Evolutionary conservation across 2,797 vertebrate genomes (phyloP).

Genomic region (Sebastes dallii): DNA sequence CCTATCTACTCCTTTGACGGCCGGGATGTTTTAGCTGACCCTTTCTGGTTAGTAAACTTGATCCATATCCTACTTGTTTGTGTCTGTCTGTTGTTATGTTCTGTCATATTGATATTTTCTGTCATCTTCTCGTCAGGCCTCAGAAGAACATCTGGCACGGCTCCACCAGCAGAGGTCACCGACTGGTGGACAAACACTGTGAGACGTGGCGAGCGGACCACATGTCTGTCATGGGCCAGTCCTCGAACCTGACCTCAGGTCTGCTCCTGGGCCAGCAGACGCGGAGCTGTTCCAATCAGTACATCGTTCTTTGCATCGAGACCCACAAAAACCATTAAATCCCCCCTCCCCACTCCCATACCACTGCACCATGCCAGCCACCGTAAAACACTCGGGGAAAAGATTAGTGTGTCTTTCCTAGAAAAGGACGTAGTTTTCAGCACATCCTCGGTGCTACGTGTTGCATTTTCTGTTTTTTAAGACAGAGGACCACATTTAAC

Average conservation of each 20-base stretch:
- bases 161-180: slow-evolving; percentile 84
- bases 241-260: slow-evolving; percentile 87
- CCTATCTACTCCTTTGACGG: slow-evolving; percentile 97
- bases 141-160: slow-evolving; percentile 95
- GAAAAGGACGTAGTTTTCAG: not conserved
- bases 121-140: slow-evolving; percentile 80
- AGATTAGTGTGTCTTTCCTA: slow-evolving; percentile 14
- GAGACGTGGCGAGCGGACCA: slow-evolving; percentile 90
- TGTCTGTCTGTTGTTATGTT: not conserved
- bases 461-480: slow-evolving; percentile 29
- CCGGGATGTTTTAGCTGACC: slow-evolving; percentile 89
- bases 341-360: not conserved
- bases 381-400: slow-evolving; percentile 10
- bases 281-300: slow-evolving; percentile 89
- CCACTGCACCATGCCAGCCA: slow-evolving; percentile 17
- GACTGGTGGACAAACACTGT: slow-evolving; percentile 90
- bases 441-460: slow-evolving; percentile 36
- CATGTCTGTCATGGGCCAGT: slow-evolving; percentile 86
- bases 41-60: slow-evolving; percentile 88
- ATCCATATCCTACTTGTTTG: not conserved
- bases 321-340: slow-evolving; percentile 74
- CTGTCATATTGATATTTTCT: not conserved
- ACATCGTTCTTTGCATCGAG: slow-evolving; percentile 95
- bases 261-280: slow-evolving; percentile 91
- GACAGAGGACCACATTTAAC: not conserved